Evolutionary conservation across 2,797 vertebrate genomes (phyloP).

Genomic region (Leuciscus waleckii): DNA sequence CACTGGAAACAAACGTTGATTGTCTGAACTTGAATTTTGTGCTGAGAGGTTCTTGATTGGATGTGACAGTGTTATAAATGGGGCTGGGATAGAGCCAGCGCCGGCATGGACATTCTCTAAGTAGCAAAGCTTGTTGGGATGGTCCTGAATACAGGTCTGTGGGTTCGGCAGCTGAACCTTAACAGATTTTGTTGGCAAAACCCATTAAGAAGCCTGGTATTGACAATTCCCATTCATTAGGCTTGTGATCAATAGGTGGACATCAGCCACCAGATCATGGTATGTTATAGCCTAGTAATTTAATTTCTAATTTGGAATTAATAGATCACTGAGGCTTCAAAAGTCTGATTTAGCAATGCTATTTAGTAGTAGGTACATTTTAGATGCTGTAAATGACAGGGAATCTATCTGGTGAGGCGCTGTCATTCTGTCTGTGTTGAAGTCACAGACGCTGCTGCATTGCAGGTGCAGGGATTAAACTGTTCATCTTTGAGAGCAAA

Average conservation of each 20-base stretch:
- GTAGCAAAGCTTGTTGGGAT: constrained; percentile 76
- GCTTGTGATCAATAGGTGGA: constrained; percentile 68
- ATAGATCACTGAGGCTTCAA: neutral
- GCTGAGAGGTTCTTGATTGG: constrained; percentile 76
- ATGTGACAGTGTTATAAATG: constrained; percentile 76
- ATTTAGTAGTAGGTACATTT: neutral
- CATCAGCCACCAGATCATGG: constrained; percentile 77
- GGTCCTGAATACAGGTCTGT: constrained; percentile 69
- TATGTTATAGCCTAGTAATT: constrained; percentile 55
- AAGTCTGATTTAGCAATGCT: neutral
- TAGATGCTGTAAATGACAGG: neutral
- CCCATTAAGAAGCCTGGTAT: constrained; percentile 67
- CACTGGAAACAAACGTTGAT: constrained; percentile 64
- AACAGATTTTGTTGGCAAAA: constrained; percentile 62
- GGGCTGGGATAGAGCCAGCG: constrained; percentile 68
- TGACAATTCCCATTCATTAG: constrained; percentile 62
- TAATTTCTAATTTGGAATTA: constrained; percentile 33
- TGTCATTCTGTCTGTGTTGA: constrained; percentile 36
- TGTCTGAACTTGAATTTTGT: constrained; percentile 70
- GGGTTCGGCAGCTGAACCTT: constrained; percentile 47
- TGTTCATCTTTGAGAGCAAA: constrained; percentile 60
- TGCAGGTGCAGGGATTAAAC: constrained; percentile 75
- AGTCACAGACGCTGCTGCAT: constrained; percentile 69
- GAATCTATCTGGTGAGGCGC: constrained; percentile 10
- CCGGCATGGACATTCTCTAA: constrained; percentile 71